Conservation (phyloP, 2,113 vertebrate genomes). For the Pangasianodon gigas region DNA sequence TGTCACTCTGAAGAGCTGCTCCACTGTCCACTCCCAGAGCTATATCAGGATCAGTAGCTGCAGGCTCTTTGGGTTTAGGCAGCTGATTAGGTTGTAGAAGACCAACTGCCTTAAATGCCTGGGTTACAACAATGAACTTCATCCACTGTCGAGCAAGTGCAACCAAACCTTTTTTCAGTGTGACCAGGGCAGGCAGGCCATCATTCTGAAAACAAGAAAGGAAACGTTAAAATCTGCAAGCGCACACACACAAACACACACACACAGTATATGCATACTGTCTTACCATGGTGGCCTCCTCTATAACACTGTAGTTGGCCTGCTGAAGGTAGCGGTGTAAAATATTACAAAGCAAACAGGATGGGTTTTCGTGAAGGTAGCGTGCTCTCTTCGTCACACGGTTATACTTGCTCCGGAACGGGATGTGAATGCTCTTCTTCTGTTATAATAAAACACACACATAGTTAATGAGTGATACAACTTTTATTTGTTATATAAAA, state of each 20-base stretch:
- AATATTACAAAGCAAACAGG: constrained; percentile 94
- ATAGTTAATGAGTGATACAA: background rate
- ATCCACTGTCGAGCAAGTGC: constrained; percentile 97
- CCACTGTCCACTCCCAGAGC: constrained; percentile 83
- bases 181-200: constrained; percentile 93
- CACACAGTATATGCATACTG: background rate
- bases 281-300: constrained; percentile 95
- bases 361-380: constrained; percentile 96
- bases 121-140: constrained; percentile 98
- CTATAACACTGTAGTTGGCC: constrained; percentile 91
- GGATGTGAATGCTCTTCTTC: constrained; percentile 97
- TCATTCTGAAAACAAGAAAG: constrained; percentile 79
- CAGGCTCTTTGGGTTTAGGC: constrained; percentile 74
- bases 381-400: constrained; percentile 91
- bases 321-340: constrained; percentile 95
- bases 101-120: constrained; percentile 93
- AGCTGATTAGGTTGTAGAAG: constrained; percentile 85
- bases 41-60: constrained; percentile 71
- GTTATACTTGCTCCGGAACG: constrained; percentile 95
- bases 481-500: background rate
- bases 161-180: constrained; percentile 95
- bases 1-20: constrained; percentile 90
- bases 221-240: background rate
- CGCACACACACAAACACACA: background rate
- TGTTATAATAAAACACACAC: constrained; percentile 59